Evolutionary conservation across 2,113 vertebrate genomes (phyloP), one percentile per base, ranked within the genome.

Genomic region (Struthio camelus): DNA sequence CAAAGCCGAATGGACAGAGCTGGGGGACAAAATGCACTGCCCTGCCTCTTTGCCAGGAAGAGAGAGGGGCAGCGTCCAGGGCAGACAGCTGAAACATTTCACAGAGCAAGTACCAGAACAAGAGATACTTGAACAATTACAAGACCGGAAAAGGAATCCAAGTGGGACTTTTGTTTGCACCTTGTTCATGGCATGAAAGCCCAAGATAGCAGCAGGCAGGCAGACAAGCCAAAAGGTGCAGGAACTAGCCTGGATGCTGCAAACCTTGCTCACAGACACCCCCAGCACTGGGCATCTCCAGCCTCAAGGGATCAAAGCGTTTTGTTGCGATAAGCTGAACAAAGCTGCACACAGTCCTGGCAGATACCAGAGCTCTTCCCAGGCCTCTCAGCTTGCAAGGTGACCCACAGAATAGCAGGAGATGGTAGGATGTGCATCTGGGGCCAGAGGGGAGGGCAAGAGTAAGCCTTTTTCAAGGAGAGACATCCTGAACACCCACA

Each of bases 401-500:
- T 61, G 23, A 23, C 51, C 23, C 51, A 2, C 2, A 15, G 15
- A 50, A 1, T 25, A 30, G n/a, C 54, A 38, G 0, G 0, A 20
- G 80, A n/a, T 17, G 53, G 46, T 2, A 23, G 40, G 42, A 36
- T 1, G 3, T 0, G 2, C 5, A 24, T 36, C 11, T 59, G 61
- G 44, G 40, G 70, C 46, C 8, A 19, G 44, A 28, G 2, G 46
- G 53, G 53, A 32, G 36, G 17, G 70, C 3, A 34, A 24, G 10
- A 10, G 6, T 0, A 22, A 66, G 14, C 4, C 15, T 73, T 56
- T 80, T 4, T 6, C 32, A 28, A 6, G 36, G 9, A 34, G 14
- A 32, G 76, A 76, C 0, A 0, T 17, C 62, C n/a, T 19, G 0
- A 85, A 3, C 0, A 0, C 28, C 69, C 61, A 48, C 18, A 32